Conservation (phyloP, 2,888 invertebrate genomes). For the Caenorhabditis wallacei region DNA sequence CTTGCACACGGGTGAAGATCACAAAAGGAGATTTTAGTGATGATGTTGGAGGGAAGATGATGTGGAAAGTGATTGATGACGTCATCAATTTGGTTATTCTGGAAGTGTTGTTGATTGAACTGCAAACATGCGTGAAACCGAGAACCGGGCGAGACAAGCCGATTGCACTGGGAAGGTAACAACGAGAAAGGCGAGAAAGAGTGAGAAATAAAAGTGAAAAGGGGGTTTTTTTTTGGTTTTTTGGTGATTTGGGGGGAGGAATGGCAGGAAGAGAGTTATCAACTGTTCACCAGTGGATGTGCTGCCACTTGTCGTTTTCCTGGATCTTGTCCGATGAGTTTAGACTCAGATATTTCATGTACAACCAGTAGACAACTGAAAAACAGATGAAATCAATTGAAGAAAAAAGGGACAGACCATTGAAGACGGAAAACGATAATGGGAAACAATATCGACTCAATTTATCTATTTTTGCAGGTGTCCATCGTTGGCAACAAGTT, state of each 20-base stretch:
- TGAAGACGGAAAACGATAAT: slow-evolving; percentile 78
- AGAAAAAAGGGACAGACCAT: slow-evolving; percentile 66
- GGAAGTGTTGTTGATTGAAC: slow-evolving; percentile 17
- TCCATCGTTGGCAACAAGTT: slow-evolving; percentile 84
- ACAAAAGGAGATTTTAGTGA: slow-evolving; percentile 12
- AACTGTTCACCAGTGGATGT: slow-evolving; percentile 55
- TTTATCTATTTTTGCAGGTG: slow-evolving; percentile 98
- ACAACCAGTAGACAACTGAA: slow-evolving; percentile 77
- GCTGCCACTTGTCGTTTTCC: slow-evolving; percentile 65
- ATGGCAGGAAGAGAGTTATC: slow-evolving; percentile 26
- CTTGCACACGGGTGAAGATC: slow-evolving; percentile 22
- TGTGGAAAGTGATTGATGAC: slow-evolving; percentile 38
- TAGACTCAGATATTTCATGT: slow-evolving; percentile 71
- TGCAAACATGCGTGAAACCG: slow-evolving; percentile 25
- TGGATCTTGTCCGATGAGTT: slow-evolving; percentile 62
- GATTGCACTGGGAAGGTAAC: slow-evolving; percentile 62
- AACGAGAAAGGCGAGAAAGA: slow-evolving; percentile 60
- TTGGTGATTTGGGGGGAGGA: slow-evolving; percentile 14
- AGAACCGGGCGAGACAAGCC: slow-evolving; percentile 46
- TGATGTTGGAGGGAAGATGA: slow-evolving; percentile 13
- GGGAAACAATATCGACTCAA: slow-evolving; percentile 98
- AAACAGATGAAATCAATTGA: neutral
- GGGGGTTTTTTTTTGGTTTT: too few species aligned
- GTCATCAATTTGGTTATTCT: slow-evolving; percentile 23
- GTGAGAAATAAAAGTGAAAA: slow-evolving; percentile 54